A percentile compares a stretch with the other conserved stretches of the same genome.
phyloP scores from a whole-genome alignment of 2,888 invertebrate genomes.

The Drosophila imparisetae region DNA sequence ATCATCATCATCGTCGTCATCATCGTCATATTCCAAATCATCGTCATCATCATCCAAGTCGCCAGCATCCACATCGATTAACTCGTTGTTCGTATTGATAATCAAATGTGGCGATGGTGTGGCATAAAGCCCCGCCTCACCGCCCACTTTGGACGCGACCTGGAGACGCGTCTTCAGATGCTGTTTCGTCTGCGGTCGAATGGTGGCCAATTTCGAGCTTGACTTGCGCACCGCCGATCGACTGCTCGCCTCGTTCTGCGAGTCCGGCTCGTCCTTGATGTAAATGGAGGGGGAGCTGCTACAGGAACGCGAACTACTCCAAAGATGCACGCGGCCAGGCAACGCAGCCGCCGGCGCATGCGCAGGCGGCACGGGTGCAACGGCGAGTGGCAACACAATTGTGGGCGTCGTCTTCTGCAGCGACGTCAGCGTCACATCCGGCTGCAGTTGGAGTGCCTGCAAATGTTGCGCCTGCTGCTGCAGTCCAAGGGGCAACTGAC shows the following conservation, averaged over 20 bases:
- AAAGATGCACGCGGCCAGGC: conserved; percentile 37
- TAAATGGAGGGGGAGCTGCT: conserved; percentile 83
- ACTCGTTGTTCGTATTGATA: conserved; percentile 72
- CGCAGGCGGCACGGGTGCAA: conserved; percentile 12
- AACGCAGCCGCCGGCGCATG: conserved; percentile 28
- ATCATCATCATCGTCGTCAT: conserved; percentile 48
- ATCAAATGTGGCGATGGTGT: conserved; percentile 63
- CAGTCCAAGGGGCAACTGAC: conserved; percentile 55
- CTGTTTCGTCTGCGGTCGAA: conserved; percentile 66
- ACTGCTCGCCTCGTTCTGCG: conserved; percentile 42
- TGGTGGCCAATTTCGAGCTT: conserved; percentile 58
- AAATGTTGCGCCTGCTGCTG: conserved; percentile 71
- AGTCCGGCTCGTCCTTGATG: conserved; percentile 82
- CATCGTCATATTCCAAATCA: conserved; percentile 70
- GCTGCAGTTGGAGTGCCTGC: conserved; percentile 73
- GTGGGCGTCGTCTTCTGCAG: conserved; percentile 48
- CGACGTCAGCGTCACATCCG: conserved; percentile 75
- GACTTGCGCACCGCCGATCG: conserved; percentile 13
- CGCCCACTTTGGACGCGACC: conserved; percentile 24
- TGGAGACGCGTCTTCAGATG: conserved; percentile 64
- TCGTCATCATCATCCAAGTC: conserved; percentile 70
- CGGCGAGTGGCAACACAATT: conserved; percentile 7
- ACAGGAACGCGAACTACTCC: conserved; percentile 71
- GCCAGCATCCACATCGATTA: conserved; percentile 73
- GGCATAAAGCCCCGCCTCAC: conserved; percentile 43